phyloP scores from a whole-genome alignment of 2,113 vertebrate species.

The Anser cygnoides region DNA sequence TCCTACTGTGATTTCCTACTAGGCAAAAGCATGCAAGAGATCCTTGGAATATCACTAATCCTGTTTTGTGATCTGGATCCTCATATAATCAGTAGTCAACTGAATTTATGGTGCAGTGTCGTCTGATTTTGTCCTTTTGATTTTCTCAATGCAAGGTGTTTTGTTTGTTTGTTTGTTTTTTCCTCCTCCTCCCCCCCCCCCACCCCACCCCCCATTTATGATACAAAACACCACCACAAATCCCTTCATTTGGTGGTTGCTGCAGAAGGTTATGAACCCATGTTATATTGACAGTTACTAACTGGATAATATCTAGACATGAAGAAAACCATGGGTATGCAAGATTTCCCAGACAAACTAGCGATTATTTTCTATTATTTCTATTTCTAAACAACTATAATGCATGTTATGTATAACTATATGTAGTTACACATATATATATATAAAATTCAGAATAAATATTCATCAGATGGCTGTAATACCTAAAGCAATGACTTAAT shows the following conservation, averaged over 20 bases:
- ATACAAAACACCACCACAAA: neutral
- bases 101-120: neutral
- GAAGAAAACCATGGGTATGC: accelerated
- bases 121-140: neutral
- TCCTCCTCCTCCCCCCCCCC: no score
- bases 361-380: accelerated
- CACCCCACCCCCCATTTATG: accelerated
- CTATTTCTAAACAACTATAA: no score
- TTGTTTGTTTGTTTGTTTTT: neutral
- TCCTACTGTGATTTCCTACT: neutral
- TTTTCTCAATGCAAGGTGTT: neutral
- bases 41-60: neutral
- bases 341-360: neutral
- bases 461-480: neutral
- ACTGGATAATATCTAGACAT: neutral
- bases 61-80: neutral
- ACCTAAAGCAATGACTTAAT: neutral
- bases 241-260: neutral
- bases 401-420: neutral
- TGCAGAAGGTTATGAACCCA: neutral
- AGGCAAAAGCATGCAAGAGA: neutral
- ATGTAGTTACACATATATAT: neutral
- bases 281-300: neutral
- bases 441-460: neutral
- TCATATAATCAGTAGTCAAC: neutral